Conservation (phyloP, 2,113 vertebrate species). For the Australoheros scitulus region DNA sequence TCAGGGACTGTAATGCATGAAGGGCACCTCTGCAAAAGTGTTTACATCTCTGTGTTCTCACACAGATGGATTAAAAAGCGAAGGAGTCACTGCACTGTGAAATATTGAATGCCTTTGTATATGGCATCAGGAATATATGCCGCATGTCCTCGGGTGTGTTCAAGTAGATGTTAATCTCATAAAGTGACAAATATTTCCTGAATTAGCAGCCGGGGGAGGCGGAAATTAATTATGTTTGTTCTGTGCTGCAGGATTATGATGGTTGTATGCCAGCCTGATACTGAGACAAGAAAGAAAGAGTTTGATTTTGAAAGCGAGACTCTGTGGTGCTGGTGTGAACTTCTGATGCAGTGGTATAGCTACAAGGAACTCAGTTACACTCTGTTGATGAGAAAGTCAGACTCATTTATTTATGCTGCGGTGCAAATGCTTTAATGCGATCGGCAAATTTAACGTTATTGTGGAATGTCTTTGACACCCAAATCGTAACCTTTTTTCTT, state of each 20-base stretch:
- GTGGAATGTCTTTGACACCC: not conserved
- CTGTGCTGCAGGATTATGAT: not conserved
- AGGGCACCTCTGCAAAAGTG: not conserved
- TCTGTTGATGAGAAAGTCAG: not conserved
- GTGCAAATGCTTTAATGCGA: not conserved
- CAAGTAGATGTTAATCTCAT: not conserved
- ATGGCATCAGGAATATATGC: not conserved
- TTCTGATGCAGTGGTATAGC: no score
- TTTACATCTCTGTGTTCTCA: not conserved
- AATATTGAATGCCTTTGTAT: not conserved
- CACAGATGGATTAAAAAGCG: not conserved
- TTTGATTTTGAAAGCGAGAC: not conserved
- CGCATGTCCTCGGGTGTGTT: not conserved
- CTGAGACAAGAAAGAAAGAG: not conserved
- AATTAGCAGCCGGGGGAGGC: not conserved
- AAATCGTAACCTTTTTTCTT: not conserved
- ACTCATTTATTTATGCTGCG: not conserved
- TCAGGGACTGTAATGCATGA: not conserved
- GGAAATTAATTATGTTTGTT: not conserved
- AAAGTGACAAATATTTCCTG: slow-evolving; percentile 10
- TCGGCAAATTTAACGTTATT: not conserved
- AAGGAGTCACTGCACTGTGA: not conserved
- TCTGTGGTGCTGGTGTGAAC: not conserved
- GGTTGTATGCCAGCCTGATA: not conserved
- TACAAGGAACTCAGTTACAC: no score